Conservation (phyloP, 2,797 vertebrate species). For the Brachymystax lenok region DNA sequence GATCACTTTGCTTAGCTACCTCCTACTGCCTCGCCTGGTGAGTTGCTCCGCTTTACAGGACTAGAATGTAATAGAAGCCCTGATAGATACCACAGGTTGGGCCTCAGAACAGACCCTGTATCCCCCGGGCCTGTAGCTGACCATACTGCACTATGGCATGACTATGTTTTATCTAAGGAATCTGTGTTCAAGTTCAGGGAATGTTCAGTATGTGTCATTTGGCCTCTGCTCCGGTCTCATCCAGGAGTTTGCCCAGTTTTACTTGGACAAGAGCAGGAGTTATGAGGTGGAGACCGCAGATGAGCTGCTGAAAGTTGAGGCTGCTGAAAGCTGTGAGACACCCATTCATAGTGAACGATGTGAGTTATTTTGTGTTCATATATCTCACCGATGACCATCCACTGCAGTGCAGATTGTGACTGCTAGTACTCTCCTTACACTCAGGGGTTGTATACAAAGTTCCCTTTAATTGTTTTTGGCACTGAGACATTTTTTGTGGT, state of each 20-base stretch:
- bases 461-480: too few species aligned
- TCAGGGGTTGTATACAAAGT: too few species aligned
- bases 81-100: neutral
- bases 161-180: too few species aligned
- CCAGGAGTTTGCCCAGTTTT: conserved; percentile 80
- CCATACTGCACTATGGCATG: too few species aligned
- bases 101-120: neutral
- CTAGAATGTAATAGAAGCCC: neutral
- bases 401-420: too few species aligned
- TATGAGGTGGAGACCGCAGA: conserved; percentile 73
- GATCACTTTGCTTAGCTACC: conserved; percentile 81
- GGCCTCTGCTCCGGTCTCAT: neutral
- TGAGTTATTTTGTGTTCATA: too few species aligned
- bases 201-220: neutral
- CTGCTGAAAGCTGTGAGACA: neutral
- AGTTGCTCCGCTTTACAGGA: conserved; percentile 39
- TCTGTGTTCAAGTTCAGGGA: neutral
- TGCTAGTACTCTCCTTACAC: too few species aligned
- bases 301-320: conserved; percentile 75
- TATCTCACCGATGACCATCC: too few species aligned
- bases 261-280: conserved; percentile 66
- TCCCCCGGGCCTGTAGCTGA: too few species aligned
- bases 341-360: neutral
- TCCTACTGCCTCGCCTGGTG: conserved; percentile 82
- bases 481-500: too few species aligned